Evolutionary conservation across 2,888 invertebrate genomes (phyloP), one percentile per base, ranked within the genome.

Genomic region (Polia nebulosa): DNA sequence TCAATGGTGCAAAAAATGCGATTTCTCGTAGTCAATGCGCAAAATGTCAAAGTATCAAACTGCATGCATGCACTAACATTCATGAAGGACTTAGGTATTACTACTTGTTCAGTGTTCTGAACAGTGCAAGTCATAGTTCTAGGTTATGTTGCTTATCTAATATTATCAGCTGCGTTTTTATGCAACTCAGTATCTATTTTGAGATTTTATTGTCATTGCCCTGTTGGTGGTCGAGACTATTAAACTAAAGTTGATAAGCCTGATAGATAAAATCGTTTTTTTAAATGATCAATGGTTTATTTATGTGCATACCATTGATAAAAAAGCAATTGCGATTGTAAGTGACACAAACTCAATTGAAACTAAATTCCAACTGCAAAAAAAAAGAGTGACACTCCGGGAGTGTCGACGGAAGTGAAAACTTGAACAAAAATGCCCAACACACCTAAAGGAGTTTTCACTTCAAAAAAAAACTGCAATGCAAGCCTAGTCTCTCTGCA

Each of bases 91-190:
- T 52, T 56, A 62, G n/a, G 44, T 59, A 58, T 51, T 34, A 70
- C 13, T 55, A 59, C 47, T 47, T 53, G 34, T 44, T 71, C 15
- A 65, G 13, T 56, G 49, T 56, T 59, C 11, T 80, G 60, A 44
- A 57, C 47, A 45, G 3, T 44, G 62, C 81, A 60, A 80, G 57
- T 80, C 70, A 80, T 76, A 76, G 69, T 80, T 63, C 58, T 76
- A 76, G 62, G 70, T 69, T 60, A 53, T 13, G 25, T 45, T 45
- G 36, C 49, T 36, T 59, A 22, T 32, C 36, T 57, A 59, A 73
- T 59, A 51, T 41, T 56, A 73, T 60, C 47, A 44, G 36, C 17
- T 41, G 20, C 20, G 15, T 60, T 59, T 67, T 60, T 55, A 47
- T 80, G n/a, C 58, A 75, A 67, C 20, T 58, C 22, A 47, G 13